These are phyloP conservation scores for Alca torda DNA, from an alignment of 2,797 vertebrate species.

Conservation along the genomic window DNA sequence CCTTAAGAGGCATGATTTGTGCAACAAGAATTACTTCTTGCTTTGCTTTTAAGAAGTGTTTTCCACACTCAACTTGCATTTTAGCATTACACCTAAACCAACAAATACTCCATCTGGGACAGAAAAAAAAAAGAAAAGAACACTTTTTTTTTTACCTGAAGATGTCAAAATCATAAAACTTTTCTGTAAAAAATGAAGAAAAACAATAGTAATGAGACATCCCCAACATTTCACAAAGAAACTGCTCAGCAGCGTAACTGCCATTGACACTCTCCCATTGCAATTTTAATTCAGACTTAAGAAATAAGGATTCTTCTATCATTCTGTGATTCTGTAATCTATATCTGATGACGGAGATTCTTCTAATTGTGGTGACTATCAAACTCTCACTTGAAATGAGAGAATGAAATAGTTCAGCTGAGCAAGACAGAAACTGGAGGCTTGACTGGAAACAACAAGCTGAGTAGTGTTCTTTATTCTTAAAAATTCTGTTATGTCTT, in stretches of 20 bases:
- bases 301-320: not conserved
- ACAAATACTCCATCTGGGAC: not conserved
- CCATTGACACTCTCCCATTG: fast-evolving
- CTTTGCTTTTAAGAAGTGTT: not conserved
- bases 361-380: conserved; percentile 22
- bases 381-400: not conserved
- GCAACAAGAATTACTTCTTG: not conserved
- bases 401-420: not conserved
- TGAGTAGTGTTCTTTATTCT: conserved; percentile 24
- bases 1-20: not conserved
- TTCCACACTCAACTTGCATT: not conserved
- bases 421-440: conserved; percentile 27
- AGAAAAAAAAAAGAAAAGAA: not conserved
- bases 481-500: conserved; percentile 45
- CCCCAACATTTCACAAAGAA: not conserved
- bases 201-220: not conserved
- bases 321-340: not conserved
- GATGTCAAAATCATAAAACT: not conserved
- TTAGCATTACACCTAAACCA: not conserved
- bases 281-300: not conserved
- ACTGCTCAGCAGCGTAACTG: not conserved
- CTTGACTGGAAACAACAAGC: not conserved
- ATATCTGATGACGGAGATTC: not conserved
- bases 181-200: not conserved
- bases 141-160: not conserved